phyloP scores from a whole-genome alignment of 1,140 invertebrate genomes.

The Trachelipus rathkii region DNA sequence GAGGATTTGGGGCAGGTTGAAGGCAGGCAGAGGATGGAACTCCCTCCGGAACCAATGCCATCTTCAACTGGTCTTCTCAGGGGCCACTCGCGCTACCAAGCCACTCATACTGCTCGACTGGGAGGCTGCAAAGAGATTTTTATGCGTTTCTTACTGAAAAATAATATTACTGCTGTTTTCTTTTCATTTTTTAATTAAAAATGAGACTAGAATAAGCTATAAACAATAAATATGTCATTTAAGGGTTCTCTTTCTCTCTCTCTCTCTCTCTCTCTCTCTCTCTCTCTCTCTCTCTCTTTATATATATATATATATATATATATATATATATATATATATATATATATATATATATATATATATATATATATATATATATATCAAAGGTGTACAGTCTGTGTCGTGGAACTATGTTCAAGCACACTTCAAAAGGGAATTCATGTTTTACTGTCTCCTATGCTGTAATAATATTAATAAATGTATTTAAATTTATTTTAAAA shows the following conservation, averaged over 20 bases:
- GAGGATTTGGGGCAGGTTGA: slow-evolving; percentile 20
- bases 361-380: slow-evolving; percentile 4
- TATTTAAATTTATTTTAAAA: too few relatives aligned
- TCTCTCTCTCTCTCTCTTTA: too few relatives aligned
- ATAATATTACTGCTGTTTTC: not conserved
- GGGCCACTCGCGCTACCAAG: slow-evolving; percentile 44
- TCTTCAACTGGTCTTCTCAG: slow-evolving; percentile 34
- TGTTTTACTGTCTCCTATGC: too few relatives aligned
- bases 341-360: slow-evolving; percentile 17
- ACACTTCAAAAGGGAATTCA: too few relatives aligned
- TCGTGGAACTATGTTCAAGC: too few relatives aligned
- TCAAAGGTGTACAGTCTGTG: too few relatives aligned
- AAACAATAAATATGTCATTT: too few relatives aligned
- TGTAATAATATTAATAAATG: too few relatives aligned
- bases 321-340: slow-evolving; percentile 3
- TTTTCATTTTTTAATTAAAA: too few relatives aligned
- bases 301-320: not conserved
- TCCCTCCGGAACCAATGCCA: slow-evolving; percentile 1
- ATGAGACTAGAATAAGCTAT: too few relatives aligned
- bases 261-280: too few relatives aligned
- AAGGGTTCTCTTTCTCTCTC: too few relatives aligned
- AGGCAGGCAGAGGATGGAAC: slow-evolving; percentile 3
- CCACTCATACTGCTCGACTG: slow-evolving; percentile 46
- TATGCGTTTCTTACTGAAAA: not conserved
- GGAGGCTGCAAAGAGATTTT: slow-evolving; percentile 39